phyloP scores from a whole-genome alignment of 2,113 vertebrate species.

The Tetraodon nigroviridis region DNA sequence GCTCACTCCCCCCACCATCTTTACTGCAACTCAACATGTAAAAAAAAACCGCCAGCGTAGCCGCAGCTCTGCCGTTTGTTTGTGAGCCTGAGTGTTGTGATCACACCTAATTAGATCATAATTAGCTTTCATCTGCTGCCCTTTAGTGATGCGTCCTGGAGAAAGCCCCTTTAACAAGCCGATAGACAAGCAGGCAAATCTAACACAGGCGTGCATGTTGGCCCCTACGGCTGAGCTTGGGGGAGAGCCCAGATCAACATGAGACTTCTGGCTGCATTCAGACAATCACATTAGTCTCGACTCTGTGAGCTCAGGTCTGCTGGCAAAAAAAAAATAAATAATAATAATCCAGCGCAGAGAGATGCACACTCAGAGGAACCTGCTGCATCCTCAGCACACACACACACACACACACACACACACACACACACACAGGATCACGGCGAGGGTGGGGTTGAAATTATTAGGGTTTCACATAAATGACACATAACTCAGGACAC shows the following conservation, averaged over 20 bases:
- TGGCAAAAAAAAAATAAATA: slow-evolving; percentile 15
- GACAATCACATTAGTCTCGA: slow-evolving; percentile 45
- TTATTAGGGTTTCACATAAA: slow-evolving; percentile 77
- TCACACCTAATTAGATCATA: slow-evolving; percentile 50
- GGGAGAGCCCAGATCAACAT: slow-evolving; percentile 36
- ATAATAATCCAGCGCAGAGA: slow-evolving; percentile 33
- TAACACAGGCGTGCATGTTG: not conserved
- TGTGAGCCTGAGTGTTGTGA: slow-evolving; percentile 40
- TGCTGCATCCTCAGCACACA: slow-evolving; percentile 46
- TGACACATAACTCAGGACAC: slow-evolving; percentile 73
- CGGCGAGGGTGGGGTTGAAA: slow-evolving; percentile 61
- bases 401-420: slow-evolving; percentile 21
- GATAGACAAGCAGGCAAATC: slow-evolving; percentile 34
- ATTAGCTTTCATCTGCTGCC: slow-evolving; percentile 59
- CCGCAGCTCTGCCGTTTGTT: slow-evolving; percentile 42
- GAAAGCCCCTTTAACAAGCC: slow-evolving; percentile 14
- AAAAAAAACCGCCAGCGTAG: slow-evolving; percentile 44
- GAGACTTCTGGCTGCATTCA: slow-evolving; percentile 28
- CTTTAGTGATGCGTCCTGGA: slow-evolving; percentile 46
- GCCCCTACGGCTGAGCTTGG: slow-evolving; percentile 23
- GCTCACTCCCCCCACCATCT: slow-evolving; percentile 7
- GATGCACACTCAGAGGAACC: slow-evolving; percentile 26
- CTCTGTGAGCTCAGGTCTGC: slow-evolving; percentile 34
- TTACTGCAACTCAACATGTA: slow-evolving; percentile 29
- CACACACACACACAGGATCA: slow-evolving; percentile 42